These are phyloP conservation scores for Macroramphosus scolopax DNA, from an alignment of 2,797 vertebrate species.

Conservation along the genomic window DNA sequence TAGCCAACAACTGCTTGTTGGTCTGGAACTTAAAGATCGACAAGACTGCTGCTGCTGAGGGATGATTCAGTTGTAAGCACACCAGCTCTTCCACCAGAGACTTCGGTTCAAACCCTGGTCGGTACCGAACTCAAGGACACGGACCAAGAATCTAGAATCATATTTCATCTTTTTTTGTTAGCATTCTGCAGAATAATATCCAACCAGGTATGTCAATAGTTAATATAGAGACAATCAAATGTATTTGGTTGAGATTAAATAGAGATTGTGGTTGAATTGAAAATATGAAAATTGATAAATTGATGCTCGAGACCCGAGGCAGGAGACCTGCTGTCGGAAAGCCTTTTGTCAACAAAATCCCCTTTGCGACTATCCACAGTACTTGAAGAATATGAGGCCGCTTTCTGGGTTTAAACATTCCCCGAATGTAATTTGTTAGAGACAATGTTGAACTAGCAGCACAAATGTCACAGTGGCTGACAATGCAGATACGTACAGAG, in stretches of 20 bases:
- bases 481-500: not conserved
- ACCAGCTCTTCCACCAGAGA: too few relatives aligned
- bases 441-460: conserved; percentile 3
- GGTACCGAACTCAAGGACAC: too few relatives aligned
- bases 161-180: too few relatives aligned
- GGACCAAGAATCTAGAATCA: too few relatives aligned
- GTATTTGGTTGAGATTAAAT: not conserved
- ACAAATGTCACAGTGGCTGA: not conserved
- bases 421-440: not conserved
- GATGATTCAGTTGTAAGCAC: too few relatives aligned
- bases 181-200: too few relatives aligned
- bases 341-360: not conserved
- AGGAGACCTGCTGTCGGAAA: too few relatives aligned
- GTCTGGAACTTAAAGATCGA: too few relatives aligned
- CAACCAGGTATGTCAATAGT: not conserved
- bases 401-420: conserved; percentile 1
- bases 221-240: not conserved
- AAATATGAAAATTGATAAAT: not conserved
- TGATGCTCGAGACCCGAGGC: too few relatives aligned
- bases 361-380: not conserved
- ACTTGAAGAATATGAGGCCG: not conserved
- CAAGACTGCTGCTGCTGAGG: too few relatives aligned
- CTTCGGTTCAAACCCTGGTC: too few relatives aligned
- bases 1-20: too few relatives aligned
- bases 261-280: not conserved